A percentile compares a stretch with the other conserved stretches of the same genome.
Conservation (phyloP, 1,140 invertebrate species). For the Bemisia tabaci region DNA sequence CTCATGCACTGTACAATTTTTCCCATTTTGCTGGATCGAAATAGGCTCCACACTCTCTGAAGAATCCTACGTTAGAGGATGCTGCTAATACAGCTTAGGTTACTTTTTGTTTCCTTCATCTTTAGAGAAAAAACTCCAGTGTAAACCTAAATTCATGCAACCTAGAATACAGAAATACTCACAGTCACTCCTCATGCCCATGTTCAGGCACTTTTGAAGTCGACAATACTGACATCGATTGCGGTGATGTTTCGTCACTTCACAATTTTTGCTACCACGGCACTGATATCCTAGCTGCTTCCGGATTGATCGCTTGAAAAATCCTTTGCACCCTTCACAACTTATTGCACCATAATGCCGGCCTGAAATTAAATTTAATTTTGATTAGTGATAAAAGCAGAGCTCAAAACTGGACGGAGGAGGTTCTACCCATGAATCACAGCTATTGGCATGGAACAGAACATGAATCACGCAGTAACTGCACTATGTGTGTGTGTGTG, state of each 20-base stretch:
- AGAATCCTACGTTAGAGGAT: too few relatives aligned
- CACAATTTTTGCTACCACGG: slow-evolving; percentile 84
- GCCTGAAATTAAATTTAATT: slow-evolving; percentile 33
- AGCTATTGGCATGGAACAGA: too few relatives aligned
- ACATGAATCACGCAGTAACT: too few relatives aligned
- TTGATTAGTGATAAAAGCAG: not conserved
- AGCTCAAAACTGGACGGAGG: too few relatives aligned
- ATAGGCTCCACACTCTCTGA: too few relatives aligned
- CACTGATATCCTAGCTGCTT: slow-evolving; percentile 94
- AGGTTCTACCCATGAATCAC: too few relatives aligned
- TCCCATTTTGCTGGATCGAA: too few relatives aligned
- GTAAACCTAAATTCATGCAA: not conserved
- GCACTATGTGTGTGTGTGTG: too few relatives aligned
- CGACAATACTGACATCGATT: slow-evolving; percentile 97
- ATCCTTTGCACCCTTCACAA: slow-evolving; percentile 86
- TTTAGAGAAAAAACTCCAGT: too few relatives aligned
- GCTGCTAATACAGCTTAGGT: too few relatives aligned
- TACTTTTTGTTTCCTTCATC: too few relatives aligned
- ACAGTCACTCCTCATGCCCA: slow-evolving; percentile 98
- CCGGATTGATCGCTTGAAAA: slow-evolving; percentile 83
- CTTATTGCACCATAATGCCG: slow-evolving; percentile 89
- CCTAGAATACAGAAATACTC: slow-evolving; percentile 37
- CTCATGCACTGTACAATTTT: too few relatives aligned
- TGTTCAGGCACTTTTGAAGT: slow-evolving; percentile 88
- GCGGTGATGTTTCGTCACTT: slow-evolving; percentile 92